Conservation (phyloP, 2,797 vertebrate genomes). For the Rhinatrema bivittatum region DNA sequence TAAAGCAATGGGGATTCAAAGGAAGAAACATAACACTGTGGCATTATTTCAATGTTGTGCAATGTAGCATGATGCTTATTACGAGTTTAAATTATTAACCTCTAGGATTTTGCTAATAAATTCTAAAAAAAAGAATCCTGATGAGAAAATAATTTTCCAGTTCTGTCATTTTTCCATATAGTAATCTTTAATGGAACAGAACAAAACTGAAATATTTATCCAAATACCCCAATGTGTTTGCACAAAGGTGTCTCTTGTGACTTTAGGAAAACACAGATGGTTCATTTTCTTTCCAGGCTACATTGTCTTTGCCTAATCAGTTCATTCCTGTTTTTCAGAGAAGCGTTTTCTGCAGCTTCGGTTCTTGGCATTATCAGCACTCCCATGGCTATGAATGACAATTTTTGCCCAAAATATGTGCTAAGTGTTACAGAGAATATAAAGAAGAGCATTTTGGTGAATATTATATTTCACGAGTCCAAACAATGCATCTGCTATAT, state of each 20-base stretch:
- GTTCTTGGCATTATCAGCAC: too few species aligned
- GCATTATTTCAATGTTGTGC: background rate
- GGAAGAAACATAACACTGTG: background rate
- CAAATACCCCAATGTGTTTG: background rate
- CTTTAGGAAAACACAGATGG: background rate
- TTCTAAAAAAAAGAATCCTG: background rate
- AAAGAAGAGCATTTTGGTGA: too few species aligned
- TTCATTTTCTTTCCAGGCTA: background rate
- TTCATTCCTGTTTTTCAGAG: too few species aligned
- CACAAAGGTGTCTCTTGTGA: background rate
- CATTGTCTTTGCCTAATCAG: background rate
- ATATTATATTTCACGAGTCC: too few species aligned
- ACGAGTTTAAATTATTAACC: conserved; percentile 2
- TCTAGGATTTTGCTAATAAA: conserved; percentile 7
- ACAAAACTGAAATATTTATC: conserved; percentile 16
- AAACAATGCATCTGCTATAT: too few species aligned
- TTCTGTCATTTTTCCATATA: background rate
- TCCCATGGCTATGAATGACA: too few species aligned
- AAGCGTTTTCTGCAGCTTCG: too few species aligned
- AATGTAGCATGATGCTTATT: background rate
- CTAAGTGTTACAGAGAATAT: too few species aligned
- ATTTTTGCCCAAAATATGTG: too few species aligned
- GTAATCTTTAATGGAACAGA: background rate
- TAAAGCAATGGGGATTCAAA: background rate
- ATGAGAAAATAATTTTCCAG: background rate